A percentile compares a stretch with the other conserved stretches of the same genome.
Conservation (phyloP, 2,797 vertebrate genomes). For the Bovichtus variegatus region DNA sequence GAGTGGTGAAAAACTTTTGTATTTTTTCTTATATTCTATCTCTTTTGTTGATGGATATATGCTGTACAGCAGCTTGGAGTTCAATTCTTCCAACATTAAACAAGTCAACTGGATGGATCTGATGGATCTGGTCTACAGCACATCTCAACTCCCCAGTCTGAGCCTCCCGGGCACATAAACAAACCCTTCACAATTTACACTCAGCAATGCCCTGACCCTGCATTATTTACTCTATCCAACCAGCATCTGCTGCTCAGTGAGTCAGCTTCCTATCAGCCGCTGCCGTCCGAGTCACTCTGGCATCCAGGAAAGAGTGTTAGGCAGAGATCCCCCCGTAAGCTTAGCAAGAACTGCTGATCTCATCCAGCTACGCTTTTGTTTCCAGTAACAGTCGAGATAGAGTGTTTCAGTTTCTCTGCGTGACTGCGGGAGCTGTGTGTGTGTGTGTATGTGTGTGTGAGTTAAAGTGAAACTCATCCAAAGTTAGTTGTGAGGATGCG, state of each 20-base stretch:
- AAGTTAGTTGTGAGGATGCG: conserved; percentile 1
- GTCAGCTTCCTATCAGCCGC: conserved; percentile 74
- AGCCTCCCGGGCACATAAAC: conserved; percentile 44
- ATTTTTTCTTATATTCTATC: background rate
- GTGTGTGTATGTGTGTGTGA: conserved; percentile 25
- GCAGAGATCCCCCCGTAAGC: conserved; percentile 62
- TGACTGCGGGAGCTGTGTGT: conserved; percentile 31
- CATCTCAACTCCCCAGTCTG: conserved; percentile 26
- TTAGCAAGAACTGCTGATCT: conserved; percentile 77
- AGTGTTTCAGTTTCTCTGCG: conserved; percentile 55
- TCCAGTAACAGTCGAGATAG: conserved; percentile 75
- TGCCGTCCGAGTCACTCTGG: conserved; percentile 62
- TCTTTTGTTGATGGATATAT: background rate
- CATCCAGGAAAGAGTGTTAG: conserved; percentile 76
- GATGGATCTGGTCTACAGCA: conserved; percentile 12
- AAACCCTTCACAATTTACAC: conserved; percentile 54
- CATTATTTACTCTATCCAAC: conserved; percentile 55
- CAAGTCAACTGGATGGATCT: conserved; percentile 1
- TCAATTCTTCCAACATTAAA: conserved; percentile 4
- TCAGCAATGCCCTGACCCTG: conserved; percentile 49
- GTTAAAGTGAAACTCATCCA: conserved; percentile 29
- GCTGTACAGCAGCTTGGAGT: background rate
- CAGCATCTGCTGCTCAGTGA: conserved; percentile 68
- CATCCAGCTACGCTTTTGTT: conserved; percentile 72
- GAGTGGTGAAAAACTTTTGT: background rate